These are phyloP conservation scores for Stegana nigrithorax DNA, from an alignment of 2,888 invertebrate species.

Conservation along the genomic window DNA sequence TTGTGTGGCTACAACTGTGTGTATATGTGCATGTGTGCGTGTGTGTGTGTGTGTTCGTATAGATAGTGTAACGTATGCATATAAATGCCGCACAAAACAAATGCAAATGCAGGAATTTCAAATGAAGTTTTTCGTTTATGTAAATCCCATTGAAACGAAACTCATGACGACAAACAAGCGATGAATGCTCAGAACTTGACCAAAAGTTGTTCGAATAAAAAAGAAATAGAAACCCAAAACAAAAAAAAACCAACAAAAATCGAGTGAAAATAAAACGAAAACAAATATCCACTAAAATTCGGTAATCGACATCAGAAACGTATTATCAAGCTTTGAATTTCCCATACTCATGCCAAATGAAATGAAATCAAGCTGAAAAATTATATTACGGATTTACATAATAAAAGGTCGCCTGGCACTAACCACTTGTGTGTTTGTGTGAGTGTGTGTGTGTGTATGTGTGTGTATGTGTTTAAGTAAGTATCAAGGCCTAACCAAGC, in stretches of 20 bases:
- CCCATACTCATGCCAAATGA: neutral
- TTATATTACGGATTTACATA: constrained; percentile 12
- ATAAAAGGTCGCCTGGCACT: constrained; percentile 28
- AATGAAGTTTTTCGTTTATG: constrained; percentile 48
- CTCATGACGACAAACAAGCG: constrained; percentile 52
- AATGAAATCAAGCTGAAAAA: constrained; percentile 12
- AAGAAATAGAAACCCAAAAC: constrained; percentile 13
- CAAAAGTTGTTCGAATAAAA: constrained; percentile 29
- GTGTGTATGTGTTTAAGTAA: neutral
- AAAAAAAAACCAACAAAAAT: constrained; percentile 18
- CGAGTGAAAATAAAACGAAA: constrained; percentile 12
- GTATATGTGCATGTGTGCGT: constrained; percentile 8
- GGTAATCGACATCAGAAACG: neutral
- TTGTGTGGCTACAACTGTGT: neutral
- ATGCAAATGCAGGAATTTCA: constrained; percentile 50
- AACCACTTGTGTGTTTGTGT: constrained; percentile 2
- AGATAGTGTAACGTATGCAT: no score
- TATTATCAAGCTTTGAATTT: constrained; percentile 17
- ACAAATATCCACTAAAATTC: neutral
- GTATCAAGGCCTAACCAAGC: no score
- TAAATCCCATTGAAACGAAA: constrained; percentile 35
- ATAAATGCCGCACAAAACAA: constrained; percentile 19
- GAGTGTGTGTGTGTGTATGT: neutral
- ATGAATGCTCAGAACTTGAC: constrained; percentile 33
- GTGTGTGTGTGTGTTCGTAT: constrained; percentile 21